A percentile compares a stretch with the other conserved stretches of the same genome.
phyloP scores from a whole-genome alignment of 2,888 invertebrate species.

The Drosophila testacea region DNA sequence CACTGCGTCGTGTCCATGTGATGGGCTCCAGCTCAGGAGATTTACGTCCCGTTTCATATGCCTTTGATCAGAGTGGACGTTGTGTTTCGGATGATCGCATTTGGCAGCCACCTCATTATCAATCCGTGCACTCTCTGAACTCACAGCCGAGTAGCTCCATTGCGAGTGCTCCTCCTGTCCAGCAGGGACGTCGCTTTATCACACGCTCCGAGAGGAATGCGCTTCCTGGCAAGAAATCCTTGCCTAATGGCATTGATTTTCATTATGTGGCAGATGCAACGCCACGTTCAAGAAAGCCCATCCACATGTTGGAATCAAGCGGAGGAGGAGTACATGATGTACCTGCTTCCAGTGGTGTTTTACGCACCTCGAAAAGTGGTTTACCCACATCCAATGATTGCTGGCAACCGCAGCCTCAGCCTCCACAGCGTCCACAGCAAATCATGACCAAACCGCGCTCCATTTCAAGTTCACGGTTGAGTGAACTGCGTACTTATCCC shows the following conservation, averaged over 20 bases:
- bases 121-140: slow-evolving; percentile 82
- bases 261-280: slow-evolving; percentile 90
- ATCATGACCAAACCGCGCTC: slow-evolving; percentile 81
- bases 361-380: slow-evolving; percentile 83
- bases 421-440: slow-evolving; percentile 83
- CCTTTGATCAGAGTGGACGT: slow-evolving; percentile 86
- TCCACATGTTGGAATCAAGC: slow-evolving; percentile 87
- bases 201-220: slow-evolving; percentile 82
- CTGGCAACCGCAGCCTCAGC: slow-evolving; percentile 88
- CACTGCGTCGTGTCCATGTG: slow-evolving; percentile 87
- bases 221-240: slow-evolving; percentile 78
- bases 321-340: slow-evolving; percentile 8
- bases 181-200: slow-evolving; percentile 76
- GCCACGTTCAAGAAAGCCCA: slow-evolving; percentile 90
- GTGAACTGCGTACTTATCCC: slow-evolving; percentile 77
- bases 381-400: slow-evolving; percentile 85
- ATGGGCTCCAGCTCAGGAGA: slow-evolving; percentile 75
- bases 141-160: slow-evolving; percentile 69
- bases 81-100: slow-evolving; percentile 85
- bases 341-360: slow-evolving; percentile 71
- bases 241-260: slow-evolving; percentile 86
- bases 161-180: slow-evolving; percentile 56
- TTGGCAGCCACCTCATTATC: slow-evolving; percentile 83
- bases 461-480: slow-evolving; percentile 79
- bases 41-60: slow-evolving; percentile 86